phyloP scores from a whole-genome alignment of 2,888 invertebrate genomes.

The Luperina nickerlii region DNA sequence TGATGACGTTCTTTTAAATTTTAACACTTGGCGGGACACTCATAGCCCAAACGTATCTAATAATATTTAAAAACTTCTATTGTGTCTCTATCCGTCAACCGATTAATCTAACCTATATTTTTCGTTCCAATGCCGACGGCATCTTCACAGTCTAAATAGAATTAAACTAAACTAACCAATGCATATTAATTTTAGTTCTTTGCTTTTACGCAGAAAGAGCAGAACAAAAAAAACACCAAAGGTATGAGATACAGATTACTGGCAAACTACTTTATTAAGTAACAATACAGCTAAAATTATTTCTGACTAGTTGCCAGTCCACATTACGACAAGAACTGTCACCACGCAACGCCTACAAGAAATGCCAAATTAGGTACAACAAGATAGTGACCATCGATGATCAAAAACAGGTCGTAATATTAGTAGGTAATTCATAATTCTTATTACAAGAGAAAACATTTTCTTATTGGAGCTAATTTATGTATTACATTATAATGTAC shows the following conservation, averaged over 20 bases:
- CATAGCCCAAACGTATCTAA: not conserved
- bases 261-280: constrained; percentile 38
- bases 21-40: not conserved
- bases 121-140: not conserved
- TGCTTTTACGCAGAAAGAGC: not conserved
- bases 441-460: not conserved
- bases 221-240: not conserved
- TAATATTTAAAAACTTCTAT: not conserved
- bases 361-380: constrained; percentile 1
- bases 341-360: constrained; percentile 49
- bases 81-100: not conserved
- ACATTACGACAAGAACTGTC: constrained; percentile 43
- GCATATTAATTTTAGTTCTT: not conserved
- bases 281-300: constrained; percentile 54
- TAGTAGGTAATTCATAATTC: constrained; percentile 1
- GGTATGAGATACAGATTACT: constrained; percentile 25
- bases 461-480: not conserved
- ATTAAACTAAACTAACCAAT: not conserved
- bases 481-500: not conserved
- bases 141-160: not conserved
- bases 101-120: not conserved
- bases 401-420: constrained; percentile 25
- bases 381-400: constrained; percentile 46
- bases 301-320: constrained; percentile 57
- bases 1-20: not conserved